Evolutionary conservation across 2,797 vertebrate species (phyloP).

Genomic region (Tauraco hartlaubi): DNA sequence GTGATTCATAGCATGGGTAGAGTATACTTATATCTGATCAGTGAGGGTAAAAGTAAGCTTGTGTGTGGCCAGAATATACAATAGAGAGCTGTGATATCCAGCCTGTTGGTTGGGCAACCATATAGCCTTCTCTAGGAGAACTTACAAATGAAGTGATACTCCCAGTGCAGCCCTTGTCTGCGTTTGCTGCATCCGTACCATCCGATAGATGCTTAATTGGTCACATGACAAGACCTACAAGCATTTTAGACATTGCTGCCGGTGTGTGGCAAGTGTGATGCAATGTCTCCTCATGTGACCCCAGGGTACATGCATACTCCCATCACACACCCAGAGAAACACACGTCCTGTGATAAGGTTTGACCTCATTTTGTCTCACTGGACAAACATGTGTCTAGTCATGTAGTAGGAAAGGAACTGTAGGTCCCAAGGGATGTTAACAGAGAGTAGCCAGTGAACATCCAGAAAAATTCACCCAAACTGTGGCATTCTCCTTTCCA

Average conservation of each 20-base stretch:
- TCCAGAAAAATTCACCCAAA: not conserved
- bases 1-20: not conserved
- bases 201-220: not conserved
- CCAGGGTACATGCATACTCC: not conserved
- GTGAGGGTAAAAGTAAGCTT: not conserved
- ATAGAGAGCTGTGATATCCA: not conserved
- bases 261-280: not conserved
- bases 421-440: accelerated
- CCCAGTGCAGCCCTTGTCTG: not conserved
- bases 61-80: not conserved
- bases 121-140: not conserved
- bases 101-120: not conserved
- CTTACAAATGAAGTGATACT: not conserved
- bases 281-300: not conserved
- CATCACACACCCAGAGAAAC: not conserved
- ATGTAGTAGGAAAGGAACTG: not conserved
- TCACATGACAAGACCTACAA: not conserved
- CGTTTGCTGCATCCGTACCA: not conserved
- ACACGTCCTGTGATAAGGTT: not conserved
- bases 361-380: not conserved
- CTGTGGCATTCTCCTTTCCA: not conserved
- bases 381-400: not conserved
- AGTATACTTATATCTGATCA: not conserved
- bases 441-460: not conserved
- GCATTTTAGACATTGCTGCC: not conserved